Evolutionary conservation across 1,140 invertebrate genomes (phyloP).

Genomic region (Temnothorax longispinosus): DNA sequence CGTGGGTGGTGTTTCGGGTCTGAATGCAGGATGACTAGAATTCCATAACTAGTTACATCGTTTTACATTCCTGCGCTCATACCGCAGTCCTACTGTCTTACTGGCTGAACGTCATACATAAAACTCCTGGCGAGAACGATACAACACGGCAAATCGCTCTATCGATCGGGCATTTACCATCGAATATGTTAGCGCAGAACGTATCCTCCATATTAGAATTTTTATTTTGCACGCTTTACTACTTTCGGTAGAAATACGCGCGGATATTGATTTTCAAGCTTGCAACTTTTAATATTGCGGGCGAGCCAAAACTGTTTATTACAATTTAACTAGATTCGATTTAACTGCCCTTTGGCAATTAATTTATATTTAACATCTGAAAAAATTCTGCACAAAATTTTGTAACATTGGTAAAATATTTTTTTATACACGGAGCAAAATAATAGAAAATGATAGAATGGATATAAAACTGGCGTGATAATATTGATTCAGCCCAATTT

Average conservation of each 20-base stretch:
- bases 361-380: constrained; percentile 8
- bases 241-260: neutral
- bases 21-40: constrained; percentile 52
- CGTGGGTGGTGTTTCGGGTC: constrained; percentile 37
- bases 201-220: neutral
- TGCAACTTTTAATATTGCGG: neutral
- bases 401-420: neutral
- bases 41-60: constrained; percentile 36
- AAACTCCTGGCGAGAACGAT: neutral
- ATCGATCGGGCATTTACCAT: neutral
- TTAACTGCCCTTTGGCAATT: neutral
- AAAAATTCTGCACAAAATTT: neutral
- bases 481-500: constrained; percentile 36
- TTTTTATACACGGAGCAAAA: neutral
- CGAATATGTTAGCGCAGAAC: neutral
- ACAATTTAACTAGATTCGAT: neutral
- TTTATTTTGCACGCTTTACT: neutral
- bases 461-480: neutral
- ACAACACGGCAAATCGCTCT: neutral
- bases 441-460: neutral
- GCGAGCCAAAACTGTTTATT: neutral
- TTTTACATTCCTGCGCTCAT: constrained; percentile 34
- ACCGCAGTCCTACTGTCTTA: neutral
- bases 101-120: neutral
- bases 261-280: neutral